A percentile compares a stretch with the other conserved stretches of the same genome.
These are phyloP conservation scores for Steromphala cineraria DNA, from an alignment of 2,888 invertebrate species.

Conservation along the genomic window DNA sequence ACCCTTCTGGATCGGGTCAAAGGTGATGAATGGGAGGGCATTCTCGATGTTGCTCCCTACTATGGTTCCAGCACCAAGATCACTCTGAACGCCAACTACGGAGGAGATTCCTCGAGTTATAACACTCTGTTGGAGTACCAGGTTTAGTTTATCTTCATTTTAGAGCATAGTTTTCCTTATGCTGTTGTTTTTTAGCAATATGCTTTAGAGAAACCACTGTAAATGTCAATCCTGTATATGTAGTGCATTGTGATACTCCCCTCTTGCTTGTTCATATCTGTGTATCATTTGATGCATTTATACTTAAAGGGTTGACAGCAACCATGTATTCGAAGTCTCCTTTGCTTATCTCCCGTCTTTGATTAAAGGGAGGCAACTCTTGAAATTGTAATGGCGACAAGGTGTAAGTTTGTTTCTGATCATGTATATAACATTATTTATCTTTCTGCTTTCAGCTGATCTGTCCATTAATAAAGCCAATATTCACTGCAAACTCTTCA, in stretches of 20 bases:
- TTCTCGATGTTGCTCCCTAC: conserved; percentile 61
- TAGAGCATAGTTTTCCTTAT: conserved; percentile 1
- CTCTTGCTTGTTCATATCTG: neutral
- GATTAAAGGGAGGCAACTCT: neutral
- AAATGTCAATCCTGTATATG: conserved; percentile 7
- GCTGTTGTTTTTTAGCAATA: conserved; percentile 9
- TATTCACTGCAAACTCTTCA: neutral
- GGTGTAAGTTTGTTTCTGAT: conserved; percentile 6
- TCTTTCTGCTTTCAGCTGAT: neutral
- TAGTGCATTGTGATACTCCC: conserved; percentile 15
- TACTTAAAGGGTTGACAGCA: neutral
- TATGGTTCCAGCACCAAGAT: conserved; percentile 65
- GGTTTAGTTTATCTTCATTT: conserved; percentile 32
- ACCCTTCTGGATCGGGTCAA: conserved; percentile 67
- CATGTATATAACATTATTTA: conserved; percentile 1
- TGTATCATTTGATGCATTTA: conserved; percentile 1
- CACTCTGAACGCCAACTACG: conserved; percentile 74
- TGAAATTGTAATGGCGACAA: neutral
- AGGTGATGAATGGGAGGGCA: conserved; percentile 68
- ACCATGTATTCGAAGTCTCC: neutral
- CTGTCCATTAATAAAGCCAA: neutral
- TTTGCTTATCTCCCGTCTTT: neutral
- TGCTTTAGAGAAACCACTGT: conserved; percentile 11
- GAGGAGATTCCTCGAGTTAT: conserved; percentile 71
- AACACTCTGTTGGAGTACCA: conserved; percentile 73